Evolutionary conservation across 2,797 vertebrate genomes (phyloP).

Genomic region (Avahi laniger): DNA sequence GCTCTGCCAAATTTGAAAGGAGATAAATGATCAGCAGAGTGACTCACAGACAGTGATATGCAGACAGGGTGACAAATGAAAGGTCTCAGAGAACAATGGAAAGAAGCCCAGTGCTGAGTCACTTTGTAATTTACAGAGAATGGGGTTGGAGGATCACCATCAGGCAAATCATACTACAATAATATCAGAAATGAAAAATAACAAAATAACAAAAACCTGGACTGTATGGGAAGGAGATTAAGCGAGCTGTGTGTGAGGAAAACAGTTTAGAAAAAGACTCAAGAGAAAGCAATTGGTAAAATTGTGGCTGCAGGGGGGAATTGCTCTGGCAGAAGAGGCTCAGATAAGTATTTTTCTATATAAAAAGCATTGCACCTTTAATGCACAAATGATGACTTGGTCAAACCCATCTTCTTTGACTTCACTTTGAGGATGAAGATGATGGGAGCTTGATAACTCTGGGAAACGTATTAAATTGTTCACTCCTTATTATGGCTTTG

Average conservation of each 20-base stretch:
- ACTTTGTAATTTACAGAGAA: constrained; percentile 68
- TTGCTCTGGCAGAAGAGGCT: constrained; percentile 65
- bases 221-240: constrained; percentile 64
- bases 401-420: constrained; percentile 30
- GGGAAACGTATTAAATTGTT: background rate
- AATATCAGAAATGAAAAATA: constrained; percentile 70
- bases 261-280: constrained; percentile 66
- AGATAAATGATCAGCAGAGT: background rate
- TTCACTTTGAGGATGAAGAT: constrained; percentile 52
- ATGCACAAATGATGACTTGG: constrained; percentile 27
- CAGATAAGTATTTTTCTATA: constrained; percentile 60
- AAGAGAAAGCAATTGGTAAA: constrained; percentile 76
- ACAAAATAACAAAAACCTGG: background rate
- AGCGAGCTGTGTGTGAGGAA: constrained; percentile 59
- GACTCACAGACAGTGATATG: background rate
- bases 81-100: background rate
- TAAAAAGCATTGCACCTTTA: constrained; percentile 47
- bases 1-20: background rate
- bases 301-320: constrained; percentile 59
- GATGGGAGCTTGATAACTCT: background rate
- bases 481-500: background rate
- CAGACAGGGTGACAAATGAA: constrained; percentile 49
- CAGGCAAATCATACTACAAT: background rate
- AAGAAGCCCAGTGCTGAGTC: constrained; percentile 66
- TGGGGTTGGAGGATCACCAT: constrained; percentile 58